A percentile compares a stretch with the other conserved stretches of the same genome.
phyloP scores from a whole-genome alignment of 2,113 vertebrate species.

The Callorhinus ursinus region DNA sequence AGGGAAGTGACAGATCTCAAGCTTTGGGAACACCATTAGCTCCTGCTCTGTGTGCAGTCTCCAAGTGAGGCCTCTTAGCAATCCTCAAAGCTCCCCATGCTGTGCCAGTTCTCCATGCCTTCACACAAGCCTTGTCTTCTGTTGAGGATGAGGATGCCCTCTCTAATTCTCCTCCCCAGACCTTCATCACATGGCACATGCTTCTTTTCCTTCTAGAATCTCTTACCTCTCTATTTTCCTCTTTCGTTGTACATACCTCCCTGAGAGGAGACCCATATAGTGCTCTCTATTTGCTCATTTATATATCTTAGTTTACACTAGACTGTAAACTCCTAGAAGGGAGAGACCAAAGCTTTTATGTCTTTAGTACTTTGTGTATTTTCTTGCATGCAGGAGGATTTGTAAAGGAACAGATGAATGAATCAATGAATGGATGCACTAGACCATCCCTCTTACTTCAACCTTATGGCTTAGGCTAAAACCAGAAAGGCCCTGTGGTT shows the following conservation, averaged over 20 bases:
- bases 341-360: not conserved
- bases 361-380: not conserved
- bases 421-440: not conserved
- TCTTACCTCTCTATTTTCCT: not conserved
- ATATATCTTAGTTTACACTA: not conserved
- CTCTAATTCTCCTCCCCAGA: not conserved
- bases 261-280: not conserved
- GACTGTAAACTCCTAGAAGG: not conserved
- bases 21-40: not conserved
- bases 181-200: too few species aligned
- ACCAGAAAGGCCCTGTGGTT: not conserved
- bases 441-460: not conserved
- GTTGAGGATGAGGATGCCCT: not conserved
- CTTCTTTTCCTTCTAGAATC: not conserved
- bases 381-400: not conserved
- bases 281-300: not conserved
- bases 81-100: not conserved
- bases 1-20: not conserved
- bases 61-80: not conserved
- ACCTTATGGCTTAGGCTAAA: not conserved
- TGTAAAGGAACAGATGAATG: not conserved
- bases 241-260: not conserved
- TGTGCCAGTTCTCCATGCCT: not conserved
- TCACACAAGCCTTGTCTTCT: not conserved
- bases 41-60: not conserved